Conservation (phyloP, 1,140 invertebrate species). For the Eciton burchellii region DNA sequence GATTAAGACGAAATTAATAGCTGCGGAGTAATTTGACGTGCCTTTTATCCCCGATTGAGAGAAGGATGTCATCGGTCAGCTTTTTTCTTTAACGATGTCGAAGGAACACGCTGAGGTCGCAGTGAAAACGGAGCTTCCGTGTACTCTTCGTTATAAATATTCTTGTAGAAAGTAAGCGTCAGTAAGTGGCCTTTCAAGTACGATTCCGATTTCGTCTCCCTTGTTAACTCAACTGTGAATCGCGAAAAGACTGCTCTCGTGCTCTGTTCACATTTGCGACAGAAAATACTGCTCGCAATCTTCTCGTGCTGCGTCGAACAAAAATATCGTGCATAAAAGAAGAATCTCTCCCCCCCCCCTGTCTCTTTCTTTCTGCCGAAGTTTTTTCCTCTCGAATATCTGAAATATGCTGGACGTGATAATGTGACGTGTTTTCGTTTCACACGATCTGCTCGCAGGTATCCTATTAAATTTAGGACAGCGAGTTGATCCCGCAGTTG, state of each 20-base stretch:
- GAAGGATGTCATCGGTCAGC: conserved; percentile 3
- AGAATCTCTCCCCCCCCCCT: neutral
- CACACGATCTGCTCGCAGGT: neutral
- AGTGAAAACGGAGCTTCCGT: conserved; percentile 54
- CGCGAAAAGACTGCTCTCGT: conserved; percentile 21
- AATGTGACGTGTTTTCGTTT: neutral
- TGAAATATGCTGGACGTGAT: neutral
- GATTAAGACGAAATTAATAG: conserved; percentile 2
- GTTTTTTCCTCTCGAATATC: neutral
- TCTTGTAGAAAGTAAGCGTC: conserved; percentile 68
- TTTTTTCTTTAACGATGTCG: conserved; percentile 13
- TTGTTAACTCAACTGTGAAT: conserved; percentile 58
- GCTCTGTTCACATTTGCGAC: conserved; percentile 8
- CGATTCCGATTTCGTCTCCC: conserved; percentile 55
- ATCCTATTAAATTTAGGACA: neutral
- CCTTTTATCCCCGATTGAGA: neutral
- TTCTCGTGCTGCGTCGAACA: neutral
- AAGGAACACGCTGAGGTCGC: conserved; percentile 11
- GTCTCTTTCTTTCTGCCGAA: too few species aligned
- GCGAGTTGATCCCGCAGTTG: neutral
- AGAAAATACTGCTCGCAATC: conserved; percentile 31
- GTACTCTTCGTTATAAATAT: conserved; percentile 54
- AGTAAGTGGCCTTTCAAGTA: conserved; percentile 66
- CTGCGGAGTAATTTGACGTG: neutral
- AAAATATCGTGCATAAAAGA: neutral